Evolutionary conservation across 2,888 invertebrate species (phyloP), one percentile per base, ranked within the genome.

Genomic region (Stenurella melanura): DNA sequence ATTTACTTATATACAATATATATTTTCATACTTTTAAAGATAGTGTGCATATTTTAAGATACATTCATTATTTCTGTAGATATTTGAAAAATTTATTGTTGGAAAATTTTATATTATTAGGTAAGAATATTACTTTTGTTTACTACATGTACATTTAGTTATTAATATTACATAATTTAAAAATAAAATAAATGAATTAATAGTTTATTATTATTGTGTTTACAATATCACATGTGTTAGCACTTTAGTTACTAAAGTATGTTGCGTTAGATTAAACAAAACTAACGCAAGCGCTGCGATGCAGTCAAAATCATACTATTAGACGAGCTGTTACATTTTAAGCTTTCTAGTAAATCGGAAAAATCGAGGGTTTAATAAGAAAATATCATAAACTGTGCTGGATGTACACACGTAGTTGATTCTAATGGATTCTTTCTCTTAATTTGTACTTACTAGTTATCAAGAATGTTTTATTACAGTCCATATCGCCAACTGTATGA

Each of bases 221-320:
- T 50, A 50, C 15, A 4, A 50, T 50, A 50, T 15, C n/a, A 50
- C 50, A 50, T 50, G 50, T 50, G 50, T 50, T 50, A 7, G 50
- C 50, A 50, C n/a, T 50, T 50, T 50, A 50, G 50, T 50, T 50
- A n/a, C 50, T n/a, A 50, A 50, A 50, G n/a, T 50, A 50, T 50
- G 50, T 50, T 50, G n/a, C 50, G 50, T n/a, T 50, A 50, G n/a
- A 50, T 50, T 50, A 50, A 50, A 50, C 50, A 50, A n/a, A 50
- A 17, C n/a, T 50, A 50, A 50, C n/a, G 50, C 12, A 50, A 50
- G n/a, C 0, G 50, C n/a, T 50, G 11, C 42, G 21, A 26, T 26
- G 15, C 42, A 42, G 42, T 42, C 12, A 42, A 26, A 50, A 15
- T 50, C n/a, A 50, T n/a, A n/a, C n/a, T n/a, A n/a, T n/a, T n/a